A percentile compares a stretch with the other conserved stretches of the same genome.
Conservation (phyloP, 2,888 invertebrate species). For the Conchocele bisecta region DNA sequence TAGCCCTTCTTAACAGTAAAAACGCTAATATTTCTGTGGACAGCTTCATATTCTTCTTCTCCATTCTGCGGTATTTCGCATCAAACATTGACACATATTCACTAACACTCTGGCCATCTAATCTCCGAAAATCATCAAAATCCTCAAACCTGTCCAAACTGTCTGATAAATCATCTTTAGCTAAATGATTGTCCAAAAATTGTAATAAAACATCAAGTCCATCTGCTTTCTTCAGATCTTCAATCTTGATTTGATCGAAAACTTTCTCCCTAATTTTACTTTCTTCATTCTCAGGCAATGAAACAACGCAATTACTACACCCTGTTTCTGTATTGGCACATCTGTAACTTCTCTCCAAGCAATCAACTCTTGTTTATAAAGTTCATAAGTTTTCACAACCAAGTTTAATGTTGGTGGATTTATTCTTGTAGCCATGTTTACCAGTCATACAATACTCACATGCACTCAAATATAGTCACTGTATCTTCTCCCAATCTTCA, state of each 20-base stretch:
- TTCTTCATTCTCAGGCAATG: constrained; percentile 50
- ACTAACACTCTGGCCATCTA: neutral
- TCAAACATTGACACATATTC: neutral
- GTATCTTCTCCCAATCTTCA: no score
- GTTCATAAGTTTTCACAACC: constrained; percentile 33
- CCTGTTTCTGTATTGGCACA: constrained; percentile 35
- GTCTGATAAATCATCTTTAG: neutral
- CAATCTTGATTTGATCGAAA: constrained; percentile 1
- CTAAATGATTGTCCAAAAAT: neutral
- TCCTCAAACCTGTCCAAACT: neutral
- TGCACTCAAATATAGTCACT: no score
- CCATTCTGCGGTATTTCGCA: neutral
- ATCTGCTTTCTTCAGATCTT: neutral
- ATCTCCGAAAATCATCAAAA: constrained; percentile 1
- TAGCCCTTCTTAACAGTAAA: neutral
- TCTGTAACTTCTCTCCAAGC: constrained; percentile 55
- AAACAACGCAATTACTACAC: constrained; percentile 47
- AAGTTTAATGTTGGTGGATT: constrained; percentile 14
- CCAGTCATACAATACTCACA: no score
- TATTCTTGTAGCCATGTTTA: constrained; percentile 5
- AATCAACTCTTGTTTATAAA: constrained; percentile 50
- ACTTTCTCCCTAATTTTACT: constrained; percentile 41
- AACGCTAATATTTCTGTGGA: neutral
- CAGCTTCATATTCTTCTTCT: neutral
- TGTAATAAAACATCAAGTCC: neutral